A percentile compares a stretch with the other conserved stretches of the same genome.
These are phyloP conservation scores for Seriola aureovittata DNA, from an alignment of 2,113 vertebrate species.

Conservation along the genomic window DNA sequence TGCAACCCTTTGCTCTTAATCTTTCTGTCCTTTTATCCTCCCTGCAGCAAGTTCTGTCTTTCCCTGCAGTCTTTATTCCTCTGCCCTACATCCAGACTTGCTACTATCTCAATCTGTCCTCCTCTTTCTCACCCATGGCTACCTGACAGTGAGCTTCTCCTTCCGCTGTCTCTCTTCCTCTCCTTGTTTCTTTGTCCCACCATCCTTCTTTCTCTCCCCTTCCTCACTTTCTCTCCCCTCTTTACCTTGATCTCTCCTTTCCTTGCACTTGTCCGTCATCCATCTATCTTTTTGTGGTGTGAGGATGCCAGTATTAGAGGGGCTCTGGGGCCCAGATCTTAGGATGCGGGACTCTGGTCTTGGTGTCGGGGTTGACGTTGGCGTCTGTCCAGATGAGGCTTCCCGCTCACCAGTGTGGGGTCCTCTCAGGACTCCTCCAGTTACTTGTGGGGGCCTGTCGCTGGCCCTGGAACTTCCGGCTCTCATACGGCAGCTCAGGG, in stretches of 20 bases:
- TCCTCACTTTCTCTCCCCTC: background rate
- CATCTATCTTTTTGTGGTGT: background rate
- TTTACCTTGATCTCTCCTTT: slow-evolving; percentile 29
- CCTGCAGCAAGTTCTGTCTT: background rate
- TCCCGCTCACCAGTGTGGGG: slow-evolving; percentile 67
- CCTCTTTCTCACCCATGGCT: slow-evolving; percentile 38
- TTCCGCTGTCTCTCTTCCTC: slow-evolving; percentile 1
- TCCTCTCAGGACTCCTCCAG: slow-evolving; percentile 67
- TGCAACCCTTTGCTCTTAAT: background rate
- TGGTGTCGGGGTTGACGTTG: slow-evolving; percentile 53
- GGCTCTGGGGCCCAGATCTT: slow-evolving; percentile 67
- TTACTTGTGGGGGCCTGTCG: slow-evolving; percentile 69
- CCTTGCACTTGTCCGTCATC: background rate
- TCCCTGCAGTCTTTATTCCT: background rate
- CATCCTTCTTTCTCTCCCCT: background rate
- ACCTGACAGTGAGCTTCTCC: slow-evolving; percentile 45
- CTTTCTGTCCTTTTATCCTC: background rate
- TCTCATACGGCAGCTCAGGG: slow-evolving; percentile 77
- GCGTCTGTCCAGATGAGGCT: slow-evolving; percentile 68
- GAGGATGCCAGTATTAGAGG: slow-evolving; percentile 72
- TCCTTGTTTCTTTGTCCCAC: background rate
- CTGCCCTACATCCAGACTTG: slow-evolving; percentile 50
- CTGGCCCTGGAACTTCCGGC: slow-evolving; percentile 74
- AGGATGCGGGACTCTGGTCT: slow-evolving; percentile 58
- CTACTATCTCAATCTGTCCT: slow-evolving; percentile 2